Evolutionary conservation across 2,888 invertebrate genomes (phyloP).

Genomic region (Troides aeacus): DNA sequence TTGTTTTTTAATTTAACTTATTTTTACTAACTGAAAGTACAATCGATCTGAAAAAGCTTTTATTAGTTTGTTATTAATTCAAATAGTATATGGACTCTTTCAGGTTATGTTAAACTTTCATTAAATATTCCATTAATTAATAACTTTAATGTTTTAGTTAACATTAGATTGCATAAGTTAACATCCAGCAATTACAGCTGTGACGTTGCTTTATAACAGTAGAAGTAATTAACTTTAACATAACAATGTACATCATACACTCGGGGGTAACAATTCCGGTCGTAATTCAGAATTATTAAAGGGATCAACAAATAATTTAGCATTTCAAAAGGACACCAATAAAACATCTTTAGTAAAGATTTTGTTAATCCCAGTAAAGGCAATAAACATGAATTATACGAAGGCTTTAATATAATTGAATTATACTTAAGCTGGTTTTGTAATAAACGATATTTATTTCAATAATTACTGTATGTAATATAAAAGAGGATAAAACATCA

Average conservation of each 20-base stretch:
- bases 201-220: constrained; percentile 1
- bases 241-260: constrained; percentile 3
- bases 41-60: too few relatives aligned
- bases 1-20: too few relatives aligned
- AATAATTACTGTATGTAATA: too few relatives aligned
- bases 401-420: not conserved
- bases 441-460: not conserved
- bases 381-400: constrained; percentile 2
- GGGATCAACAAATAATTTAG: constrained; percentile 13
- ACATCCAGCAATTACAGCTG: too few relatives aligned
- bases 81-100: too few relatives aligned
- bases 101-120: too few relatives aligned
- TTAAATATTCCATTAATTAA: too few relatives aligned
- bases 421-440: not conserved
- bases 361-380: constrained; percentile 10
- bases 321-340: constrained; percentile 8
- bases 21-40: too few relatives aligned
- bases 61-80: too few relatives aligned
- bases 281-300: constrained; percentile 8
- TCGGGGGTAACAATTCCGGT: not conserved
- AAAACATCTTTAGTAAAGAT: constrained; percentile 12
- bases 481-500: too few relatives aligned
- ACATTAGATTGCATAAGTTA: too few relatives aligned
- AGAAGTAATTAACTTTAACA: constrained; percentile 4
- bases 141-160: too few relatives aligned